These are phyloP conservation scores for Tetranychus piercei DNA, from an alignment of 2,888 invertebrate genomes.

Conservation along the genomic window DNA sequence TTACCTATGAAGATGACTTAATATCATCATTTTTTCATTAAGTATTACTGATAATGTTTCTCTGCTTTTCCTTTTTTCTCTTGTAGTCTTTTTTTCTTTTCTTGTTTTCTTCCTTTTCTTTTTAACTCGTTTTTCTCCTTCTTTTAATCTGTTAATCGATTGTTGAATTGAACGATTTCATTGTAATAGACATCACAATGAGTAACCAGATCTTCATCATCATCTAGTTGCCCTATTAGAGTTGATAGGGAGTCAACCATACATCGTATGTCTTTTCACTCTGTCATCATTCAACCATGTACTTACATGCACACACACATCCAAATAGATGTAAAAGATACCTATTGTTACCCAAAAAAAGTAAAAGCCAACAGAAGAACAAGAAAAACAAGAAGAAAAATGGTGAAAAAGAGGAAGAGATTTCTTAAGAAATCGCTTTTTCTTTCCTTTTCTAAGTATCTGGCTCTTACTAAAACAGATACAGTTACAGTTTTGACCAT, in stretches of 20 bases:
- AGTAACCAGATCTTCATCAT: not conserved
- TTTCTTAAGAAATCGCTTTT: not conserved
- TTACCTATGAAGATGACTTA: too few relatives aligned
- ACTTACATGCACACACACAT: not conserved
- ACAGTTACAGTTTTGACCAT: not conserved
- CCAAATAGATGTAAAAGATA: not conserved
- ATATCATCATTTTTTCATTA: too few relatives aligned
- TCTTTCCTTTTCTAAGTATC: not conserved
- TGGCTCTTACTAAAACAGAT: not conserved
- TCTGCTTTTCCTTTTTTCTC: too few relatives aligned
- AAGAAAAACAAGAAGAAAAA: not conserved
- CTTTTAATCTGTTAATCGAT: not conserved
- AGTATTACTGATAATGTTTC: too few relatives aligned
- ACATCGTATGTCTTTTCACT: not conserved
- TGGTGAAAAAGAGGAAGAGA: not conserved
- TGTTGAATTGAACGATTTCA: not conserved
- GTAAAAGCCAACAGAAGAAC: not conserved
- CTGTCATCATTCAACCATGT: not conserved
- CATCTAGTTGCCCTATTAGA: not conserved
- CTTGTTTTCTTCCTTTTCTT: not conserved
- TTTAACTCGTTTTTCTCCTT: not conserved
- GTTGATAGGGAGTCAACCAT: not conserved
- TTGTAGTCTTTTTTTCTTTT: not conserved
- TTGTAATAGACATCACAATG: not conserved
- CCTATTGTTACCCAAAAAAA: not conserved